Evolutionary conservation across 2,888 invertebrate genomes (phyloP), one percentile per base, ranked within the genome.

Genomic region (Galeopsomyia nigrocyanea): DNA sequence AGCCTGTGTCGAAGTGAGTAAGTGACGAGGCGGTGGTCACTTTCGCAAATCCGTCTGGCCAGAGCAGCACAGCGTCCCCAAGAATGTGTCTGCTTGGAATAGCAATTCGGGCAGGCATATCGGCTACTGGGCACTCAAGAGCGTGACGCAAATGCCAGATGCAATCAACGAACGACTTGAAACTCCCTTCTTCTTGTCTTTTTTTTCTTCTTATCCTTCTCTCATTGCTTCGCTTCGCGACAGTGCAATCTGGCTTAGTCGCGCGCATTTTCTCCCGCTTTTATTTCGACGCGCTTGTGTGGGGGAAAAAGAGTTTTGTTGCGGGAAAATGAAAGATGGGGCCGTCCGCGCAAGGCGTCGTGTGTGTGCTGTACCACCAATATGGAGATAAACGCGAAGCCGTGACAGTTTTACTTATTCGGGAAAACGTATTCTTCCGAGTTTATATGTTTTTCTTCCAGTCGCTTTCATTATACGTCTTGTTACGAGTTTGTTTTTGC

Each of bases 141-240:
- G 75, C 75, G 86, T 86, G 86, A 86, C 86, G 85, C 82, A 86
- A 86, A 86, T 86, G 85, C 86, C 82, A 83, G 85, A 86, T 86
- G 86, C 83, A 86, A 86, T 86, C 86, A 86, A 76, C 80, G 58
- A 60, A 58, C 31, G 26, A 53, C 53, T 7, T 19, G 26, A 58
- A 51, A 65, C 64, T 57, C 39, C 58, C 56, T 62, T 62, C 19
- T 17, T 58, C 51, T 46, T 39, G 31, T 70, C 31, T 71, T 72
- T 66, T 39, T 50, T 47, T 60, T 51, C 53, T 57, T 26, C 62
- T 26, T 57, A 22, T 55, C 60, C 71, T 63, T 51, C 13, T 51
- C 26, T 39, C 58, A 31, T 21, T 53, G 17, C 50, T 57, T 21
- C 31, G 56, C 46, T 46, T 71, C 70, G 62, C 75, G 69, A 60